Evolutionary conservation across 2,113 vertebrate genomes (phyloP), one percentile per base, ranked within the genome.

Genomic region (Elephas maximus): DNA sequence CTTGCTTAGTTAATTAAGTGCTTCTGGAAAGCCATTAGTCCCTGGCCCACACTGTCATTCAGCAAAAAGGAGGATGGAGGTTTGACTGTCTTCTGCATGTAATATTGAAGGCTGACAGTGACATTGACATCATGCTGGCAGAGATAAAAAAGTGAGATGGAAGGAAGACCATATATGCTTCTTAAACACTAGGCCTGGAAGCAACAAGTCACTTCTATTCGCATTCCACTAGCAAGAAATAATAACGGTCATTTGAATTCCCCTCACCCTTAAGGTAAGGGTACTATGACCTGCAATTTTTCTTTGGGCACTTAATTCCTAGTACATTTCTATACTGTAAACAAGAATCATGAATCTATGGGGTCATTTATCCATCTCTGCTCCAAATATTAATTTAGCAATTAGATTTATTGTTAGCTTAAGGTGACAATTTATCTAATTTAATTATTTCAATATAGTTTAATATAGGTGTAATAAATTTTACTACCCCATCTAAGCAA

Each of bases 401-500:
- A 69, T 82, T 76, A 91, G 24, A 28, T 93, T 96, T 96, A 94
- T 89, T 93, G 48, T 88, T 82, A 85, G 28, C 44, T 90, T 78
- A 81, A 94, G 78, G 81, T 92, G 53, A 11, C 88, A 90, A 94
- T 91, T 97, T 82, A 86, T 88, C 12, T 95, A 48, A 84, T 94
- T 95, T 95, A 96, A 91, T 79, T 92, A 12, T 92, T 94, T 69
- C 2, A 96, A 69, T 96, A 94, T 95, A 88, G 17, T 89, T 93
- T 95, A 90, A 78, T 88, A 44, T 21, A n/a, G 33, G 30, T 62
- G 60, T 77, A 95, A 94, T 85, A 96, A 76, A 88, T 80, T 93
- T 80, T 81, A 48, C 33, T 85, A 93, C 37, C 48, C 2, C 6
- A 4, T 83, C 96, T 90, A 94, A 96, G 85, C 21, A 96, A 88